These are phyloP conservation scores for Drosophila mimetica DNA, from an alignment of 2,888 invertebrate species.

Conservation along the genomic window DNA sequence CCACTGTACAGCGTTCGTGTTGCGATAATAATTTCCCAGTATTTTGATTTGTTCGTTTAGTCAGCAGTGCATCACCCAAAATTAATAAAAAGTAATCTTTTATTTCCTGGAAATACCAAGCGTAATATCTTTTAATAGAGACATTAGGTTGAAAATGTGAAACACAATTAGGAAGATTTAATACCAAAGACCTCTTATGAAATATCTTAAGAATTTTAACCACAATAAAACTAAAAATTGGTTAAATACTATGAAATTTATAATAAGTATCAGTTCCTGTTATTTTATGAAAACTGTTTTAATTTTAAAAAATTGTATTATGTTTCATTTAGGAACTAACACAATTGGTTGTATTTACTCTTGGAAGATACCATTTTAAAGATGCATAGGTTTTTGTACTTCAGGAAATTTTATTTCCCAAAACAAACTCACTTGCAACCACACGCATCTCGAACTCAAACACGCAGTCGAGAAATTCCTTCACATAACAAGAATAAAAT, in stretches of 20 bases:
- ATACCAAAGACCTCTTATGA: too few relatives aligned
- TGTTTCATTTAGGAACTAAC: too few relatives aligned
- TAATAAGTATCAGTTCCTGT: too few relatives aligned
- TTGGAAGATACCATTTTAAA: neutral
- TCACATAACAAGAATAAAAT: conserved; percentile 37
- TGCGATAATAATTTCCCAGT: conserved; percentile 42
- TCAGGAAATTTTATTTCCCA: conserved; percentile 42
- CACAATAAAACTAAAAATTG: too few relatives aligned
- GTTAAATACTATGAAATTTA: too few relatives aligned
- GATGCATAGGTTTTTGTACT: neutral
- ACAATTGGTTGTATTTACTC: too few relatives aligned
- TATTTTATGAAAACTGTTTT: too few relatives aligned
- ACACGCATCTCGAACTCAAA: conserved; percentile 19
- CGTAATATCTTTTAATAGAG: neutral
- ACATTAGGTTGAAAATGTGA: neutral
- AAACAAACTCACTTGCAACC: conserved; percentile 44
- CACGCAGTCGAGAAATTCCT: conserved; percentile 36
- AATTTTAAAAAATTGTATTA: too few relatives aligned
- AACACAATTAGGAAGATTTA: too few relatives aligned
- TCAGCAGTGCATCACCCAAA: conserved; percentile 11
- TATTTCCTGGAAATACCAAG: conserved; percentile 13
- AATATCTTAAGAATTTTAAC: too few relatives aligned
- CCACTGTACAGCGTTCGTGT: conserved; percentile 2
- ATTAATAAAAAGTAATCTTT: neutral
- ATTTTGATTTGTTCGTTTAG: conserved; percentile 41